A percentile compares a stretch with the other conserved stretches of the same genome.
Evolutionary conservation across 2,113 vertebrate genomes (phyloP).

Genomic region (Corynorhinus townsendii): DNA sequence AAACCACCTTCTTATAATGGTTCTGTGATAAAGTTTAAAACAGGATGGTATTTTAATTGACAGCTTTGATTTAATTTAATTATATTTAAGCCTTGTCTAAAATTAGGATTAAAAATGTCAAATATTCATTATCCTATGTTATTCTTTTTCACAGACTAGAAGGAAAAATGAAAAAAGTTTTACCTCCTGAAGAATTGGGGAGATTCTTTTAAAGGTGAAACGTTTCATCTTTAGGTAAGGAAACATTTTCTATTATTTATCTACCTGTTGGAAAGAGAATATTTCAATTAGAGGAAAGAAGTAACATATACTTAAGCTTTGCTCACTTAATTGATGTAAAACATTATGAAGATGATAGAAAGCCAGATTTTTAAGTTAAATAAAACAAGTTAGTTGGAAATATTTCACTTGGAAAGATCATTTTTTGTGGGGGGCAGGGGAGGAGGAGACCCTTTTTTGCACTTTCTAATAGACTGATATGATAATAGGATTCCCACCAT

Average conservation of each 20-base stretch:
- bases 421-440: not conserved
- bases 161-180: not conserved
- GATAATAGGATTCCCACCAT: not conserved
- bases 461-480: constrained; percentile 46
- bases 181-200: constrained; percentile 6
- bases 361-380: constrained; percentile 23
- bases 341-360: constrained; percentile 1
- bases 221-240: constrained; percentile 58
- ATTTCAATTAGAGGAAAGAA: constrained; percentile 8
- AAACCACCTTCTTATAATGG: not conserved
- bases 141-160: constrained; percentile 35
- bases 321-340: not conserved
- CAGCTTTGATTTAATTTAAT: constrained; percentile 37
- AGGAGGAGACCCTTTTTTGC: not conserved
- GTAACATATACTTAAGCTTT: not conserved
- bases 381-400: constrained; percentile 11
- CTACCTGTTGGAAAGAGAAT: not conserved
- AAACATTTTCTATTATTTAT: constrained; percentile 31
- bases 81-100: constrained; percentile 26
- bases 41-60: not conserved
- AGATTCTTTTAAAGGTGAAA: constrained; percentile 27
- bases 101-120: constrained; percentile 33
- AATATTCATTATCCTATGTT: not conserved
- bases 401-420: constrained; percentile 18
- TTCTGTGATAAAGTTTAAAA: constrained; percentile 47